phyloP scores from a whole-genome alignment of 2,797 vertebrate genomes.

The Siniperca scherzeri region DNA sequence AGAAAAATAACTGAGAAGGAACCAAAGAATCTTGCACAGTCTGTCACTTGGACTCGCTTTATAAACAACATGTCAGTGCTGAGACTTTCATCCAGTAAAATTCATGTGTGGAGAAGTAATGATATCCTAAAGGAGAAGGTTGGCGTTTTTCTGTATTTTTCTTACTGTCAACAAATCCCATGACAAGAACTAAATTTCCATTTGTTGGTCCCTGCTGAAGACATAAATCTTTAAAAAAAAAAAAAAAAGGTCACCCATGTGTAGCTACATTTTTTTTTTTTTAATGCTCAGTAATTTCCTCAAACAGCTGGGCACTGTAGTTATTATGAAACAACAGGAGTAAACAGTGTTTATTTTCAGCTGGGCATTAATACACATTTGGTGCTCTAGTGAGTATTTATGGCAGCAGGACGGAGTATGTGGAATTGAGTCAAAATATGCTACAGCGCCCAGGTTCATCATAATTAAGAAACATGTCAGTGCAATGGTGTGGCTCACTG shows the following conservation, averaged over 20 bases:
- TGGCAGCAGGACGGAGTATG: neutral
- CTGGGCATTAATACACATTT: neutral
- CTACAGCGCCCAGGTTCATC: neutral
- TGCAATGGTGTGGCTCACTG: neutral
- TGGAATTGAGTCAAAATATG: neutral
- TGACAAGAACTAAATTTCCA: neutral
- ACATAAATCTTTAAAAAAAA: neutral
- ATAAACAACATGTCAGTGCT: neutral
- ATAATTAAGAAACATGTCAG: neutral
- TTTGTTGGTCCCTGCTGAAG: neutral
- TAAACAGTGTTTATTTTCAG: neutral
- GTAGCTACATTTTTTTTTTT: neutral
- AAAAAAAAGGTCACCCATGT: too few species aligned
- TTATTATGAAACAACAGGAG: neutral
- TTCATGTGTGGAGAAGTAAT: neutral
- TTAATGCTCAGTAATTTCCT: neutral
- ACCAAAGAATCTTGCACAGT: neutral
- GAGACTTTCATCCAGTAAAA: neutral
- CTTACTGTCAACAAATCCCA: neutral
- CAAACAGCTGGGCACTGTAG: neutral
- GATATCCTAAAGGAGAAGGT: neutral
- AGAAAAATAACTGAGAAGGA: neutral
- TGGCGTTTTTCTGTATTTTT: neutral
- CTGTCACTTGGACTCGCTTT: neutral
- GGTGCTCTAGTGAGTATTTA: neutral